Conservation (phyloP, 2,888 invertebrate species). For the Horisme vitalbata region DNA sequence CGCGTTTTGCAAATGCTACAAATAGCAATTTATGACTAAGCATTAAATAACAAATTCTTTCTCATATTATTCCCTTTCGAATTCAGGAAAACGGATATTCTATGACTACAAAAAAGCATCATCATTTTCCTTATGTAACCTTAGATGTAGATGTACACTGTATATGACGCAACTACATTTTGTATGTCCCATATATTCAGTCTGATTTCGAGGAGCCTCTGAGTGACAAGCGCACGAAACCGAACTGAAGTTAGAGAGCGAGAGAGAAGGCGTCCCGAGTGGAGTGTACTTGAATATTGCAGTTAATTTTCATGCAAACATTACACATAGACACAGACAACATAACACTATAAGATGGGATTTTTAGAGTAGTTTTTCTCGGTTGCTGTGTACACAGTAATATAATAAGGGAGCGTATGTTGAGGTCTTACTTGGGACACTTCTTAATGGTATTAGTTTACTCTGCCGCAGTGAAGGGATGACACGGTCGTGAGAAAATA, state of each 20-base stretch:
- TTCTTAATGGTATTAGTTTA: neutral
- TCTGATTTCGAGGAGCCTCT: neutral
- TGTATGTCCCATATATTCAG: neutral
- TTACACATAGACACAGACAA: too few relatives aligned
- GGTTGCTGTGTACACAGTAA: too few relatives aligned
- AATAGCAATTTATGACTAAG: neutral
- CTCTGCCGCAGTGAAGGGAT: neutral
- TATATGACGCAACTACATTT: neutral
- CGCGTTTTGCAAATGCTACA: neutral
- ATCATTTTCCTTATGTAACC: slow-evolving; percentile 1
- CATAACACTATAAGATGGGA: too few relatives aligned
- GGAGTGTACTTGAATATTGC: slow-evolving; percentile 7
- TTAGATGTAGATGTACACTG: too few relatives aligned
- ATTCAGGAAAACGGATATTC: neutral
- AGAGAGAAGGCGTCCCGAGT: neutral
- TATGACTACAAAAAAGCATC: slow-evolving; percentile 1
- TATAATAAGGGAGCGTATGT: too few relatives aligned
- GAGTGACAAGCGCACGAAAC: neutral
- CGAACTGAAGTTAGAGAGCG: neutral
- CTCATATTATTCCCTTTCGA: neutral
- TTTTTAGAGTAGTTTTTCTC: too few relatives aligned
- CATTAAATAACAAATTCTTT: neutral
- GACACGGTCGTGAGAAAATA: neutral
- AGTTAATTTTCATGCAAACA: slow-evolving; percentile 13
- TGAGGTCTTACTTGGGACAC: too few relatives aligned